Evolutionary conservation across 1,140 invertebrate genomes (phyloP).

Genomic region (Anastrepha ludens): DNA sequence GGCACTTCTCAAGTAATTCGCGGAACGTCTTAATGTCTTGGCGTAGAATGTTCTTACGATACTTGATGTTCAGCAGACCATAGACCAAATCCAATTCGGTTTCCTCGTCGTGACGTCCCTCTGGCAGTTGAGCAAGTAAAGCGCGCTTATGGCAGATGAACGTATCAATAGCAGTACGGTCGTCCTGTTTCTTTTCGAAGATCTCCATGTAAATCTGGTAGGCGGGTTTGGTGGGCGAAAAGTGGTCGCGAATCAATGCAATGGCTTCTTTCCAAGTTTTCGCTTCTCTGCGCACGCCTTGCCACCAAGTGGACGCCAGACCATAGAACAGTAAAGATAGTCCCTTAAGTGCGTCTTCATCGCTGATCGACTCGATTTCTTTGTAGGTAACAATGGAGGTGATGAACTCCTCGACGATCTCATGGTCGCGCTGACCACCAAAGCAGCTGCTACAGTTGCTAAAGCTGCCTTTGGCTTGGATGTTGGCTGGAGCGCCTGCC

Average conservation of each 20-base stretch:
- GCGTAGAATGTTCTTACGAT: constrained; percentile 68
- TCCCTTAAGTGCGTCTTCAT: constrained; percentile 68
- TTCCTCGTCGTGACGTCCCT: constrained; percentile 68
- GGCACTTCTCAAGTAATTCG: constrained; percentile 68
- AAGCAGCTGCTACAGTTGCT: constrained; percentile 67
- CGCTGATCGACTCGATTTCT: constrained; percentile 70
- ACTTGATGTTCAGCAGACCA: constrained; percentile 69
- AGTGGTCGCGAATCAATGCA: constrained; percentile 66
- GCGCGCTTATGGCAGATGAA: constrained; percentile 70
- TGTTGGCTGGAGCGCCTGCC: background rate
- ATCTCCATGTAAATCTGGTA: constrained; percentile 71
- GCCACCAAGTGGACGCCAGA: constrained; percentile 69
- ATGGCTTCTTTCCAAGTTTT: constrained; percentile 68
- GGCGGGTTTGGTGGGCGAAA: constrained; percentile 67
- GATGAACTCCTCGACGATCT: constrained; percentile 72
- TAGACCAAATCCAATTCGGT: constrained; percentile 70
- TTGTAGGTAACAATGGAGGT: constrained; percentile 68
- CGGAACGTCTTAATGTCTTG: constrained; percentile 63
- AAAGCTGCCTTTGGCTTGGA: constrained; percentile 67
- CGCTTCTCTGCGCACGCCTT: constrained; percentile 67
- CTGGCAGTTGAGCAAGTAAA: constrained; percentile 69
- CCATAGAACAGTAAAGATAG: constrained; percentile 65
- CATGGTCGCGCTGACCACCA: constrained; percentile 69
- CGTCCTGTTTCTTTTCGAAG: constrained; percentile 67
- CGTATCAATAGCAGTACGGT: constrained; percentile 65